Conservation (phyloP, 2,113 vertebrate genomes). For the Mus musculus region GRCm39 chr9:75690001-75690500, state of each 20-base stretch:
- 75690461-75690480: background rate
- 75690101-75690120: background rate
- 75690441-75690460: background rate
- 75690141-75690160: background rate
- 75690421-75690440: constrained; percentile 1
- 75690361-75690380: background rate
- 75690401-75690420: background rate
- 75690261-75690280: constrained; percentile 4
- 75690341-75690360: background rate
- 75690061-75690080: background rate
- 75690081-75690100: background rate
- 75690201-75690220: background rate
- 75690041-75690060: background rate
- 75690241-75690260: constrained; percentile 35
- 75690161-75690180: background rate
- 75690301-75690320: background rate
- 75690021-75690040: background rate
- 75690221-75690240: constrained; percentile 1
- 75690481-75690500: background rate
- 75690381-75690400: background rate
- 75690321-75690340: background rate
- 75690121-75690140: background rate
- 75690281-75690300: background rate
- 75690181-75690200: background rate
- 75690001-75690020: accelerated